Base-by-base conservation (phyloP, 2,888 invertebrate genomes). In the Hartigia nigra region DNA sequence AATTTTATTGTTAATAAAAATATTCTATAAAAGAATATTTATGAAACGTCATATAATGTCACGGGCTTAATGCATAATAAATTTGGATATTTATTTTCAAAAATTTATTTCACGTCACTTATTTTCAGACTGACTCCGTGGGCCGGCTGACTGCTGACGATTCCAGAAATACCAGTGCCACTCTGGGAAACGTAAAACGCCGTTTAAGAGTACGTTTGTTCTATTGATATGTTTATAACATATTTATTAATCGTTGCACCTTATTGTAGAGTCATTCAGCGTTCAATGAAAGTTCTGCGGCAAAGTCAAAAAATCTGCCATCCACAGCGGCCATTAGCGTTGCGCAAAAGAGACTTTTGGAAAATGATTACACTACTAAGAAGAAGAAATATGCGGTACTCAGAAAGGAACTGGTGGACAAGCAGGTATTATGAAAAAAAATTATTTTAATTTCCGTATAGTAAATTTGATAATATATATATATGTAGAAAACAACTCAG, bases 311-410 rank as follows among this genome's bases (percentile, higher is more conserved):
- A 85, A 82, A 81, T 79, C 82, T 5, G 79, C 81, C 12, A 82
- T 37, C 31, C 55, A 31, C 82, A n/a, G 78, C 69, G 31, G 83
- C 69, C 78, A 79, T 32, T 32, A 79, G 72, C 1, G 76, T 79
- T 12, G 78, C 79, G 37, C 83, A 86, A 11, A 88, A 83, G 39
- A 84, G 88, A 12, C 76, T 81, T 0, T 76, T 89, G 4, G 90
- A 90, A 75, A 87, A 82, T 72, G 87, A 89, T 75, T 88, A 87
- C 69, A 70, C 76, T 1, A 77, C 77, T 11, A 88, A 88, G 75
- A 89, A 83, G 77, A 86, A 86, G 32, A 86, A 87, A 23, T 90
- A 85, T 72, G 74, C 76, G 23, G 37, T 72, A 9, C 34, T 88
- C 1, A 85, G 79, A 69, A 87, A 84, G 74, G 87, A 89, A 12